Evolutionary conservation across 2,113 vertebrate species (phyloP), one percentile per base, ranked within the genome.

Genomic region (Acrocephalus kingi): DNA sequence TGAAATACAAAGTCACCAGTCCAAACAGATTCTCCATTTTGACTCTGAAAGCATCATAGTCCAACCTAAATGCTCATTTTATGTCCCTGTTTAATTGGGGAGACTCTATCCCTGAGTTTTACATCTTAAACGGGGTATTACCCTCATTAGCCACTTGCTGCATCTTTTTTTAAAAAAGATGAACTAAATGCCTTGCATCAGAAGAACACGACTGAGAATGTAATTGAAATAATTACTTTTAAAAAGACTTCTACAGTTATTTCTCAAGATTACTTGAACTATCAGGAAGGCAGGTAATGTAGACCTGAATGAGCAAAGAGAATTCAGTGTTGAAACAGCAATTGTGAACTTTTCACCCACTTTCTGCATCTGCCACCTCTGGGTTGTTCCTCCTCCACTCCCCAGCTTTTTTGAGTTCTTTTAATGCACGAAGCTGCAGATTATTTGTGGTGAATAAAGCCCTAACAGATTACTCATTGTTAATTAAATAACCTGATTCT

Each of bases 401-500:
- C 23, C 22, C 30, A 91, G 67, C 39, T 94, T 95, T 89, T 71
- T 63, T 56, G 61, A 59, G 35, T 35, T 87, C 78, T 94, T 91
- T 89, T 91, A 78, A 48, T 71, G 51, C 49, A 69, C 71, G 92
- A 87, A 86, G 89, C 82, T 96, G 80, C 86, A 97, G 96, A 97
- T 97, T 94, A 98, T 98, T 97, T 97, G 97, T 97, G 91, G 92
- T 90, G 92, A 97, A 96, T 89, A 94, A 97, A 98, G 92, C 94
- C 97, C 93, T 97, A 97, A 97, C 88, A 16, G 96, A 98, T 98
- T 97, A 97, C 88, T 97, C 97, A 97, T 95, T 97, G 95, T 96
- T 98, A 98, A 98, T 98, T 98, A 98, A 98, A 98, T 97, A 97
- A 97, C 95, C 94, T 90, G 93, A 97, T 98, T 97, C 96, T 98